Percentiles rank a stretch among this genome's conserved stretches.
Conservation (phyloP, 2,888 invertebrate species). For the Brenthis ino region DNA sequence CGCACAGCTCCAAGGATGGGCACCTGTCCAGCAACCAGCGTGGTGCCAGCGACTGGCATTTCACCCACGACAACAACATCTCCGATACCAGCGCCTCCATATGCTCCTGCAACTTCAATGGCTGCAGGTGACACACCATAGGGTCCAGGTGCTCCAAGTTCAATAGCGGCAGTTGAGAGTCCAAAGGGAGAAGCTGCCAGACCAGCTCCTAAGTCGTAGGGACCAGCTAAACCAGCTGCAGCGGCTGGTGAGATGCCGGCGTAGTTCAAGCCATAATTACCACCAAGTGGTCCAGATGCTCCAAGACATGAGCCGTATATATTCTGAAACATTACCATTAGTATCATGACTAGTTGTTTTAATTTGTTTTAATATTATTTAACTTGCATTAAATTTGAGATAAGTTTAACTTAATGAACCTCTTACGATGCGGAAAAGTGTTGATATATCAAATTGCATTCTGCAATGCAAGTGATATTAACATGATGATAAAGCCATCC, state of each 20-base stretch:
- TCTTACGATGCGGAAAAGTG: too few relatives aligned
- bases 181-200: neutral
- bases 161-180: too few relatives aligned
- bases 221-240: constrained; percentile 29
- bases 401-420: too few relatives aligned
- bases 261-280: constrained; percentile 3
- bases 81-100: constrained; percentile 43
- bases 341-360: neutral
- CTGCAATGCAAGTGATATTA: too few relatives aligned
- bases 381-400: neutral
- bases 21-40: constrained; percentile 48
- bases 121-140: neutral
- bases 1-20: constrained; percentile 52
- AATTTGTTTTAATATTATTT: neutral
- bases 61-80: constrained; percentile 45
- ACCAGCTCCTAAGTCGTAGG: constrained; percentile 10
- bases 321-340: constrained; percentile 34
- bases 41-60: constrained; percentile 46
- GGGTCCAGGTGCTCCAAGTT: too few relatives aligned
- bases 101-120: constrained; percentile 29
- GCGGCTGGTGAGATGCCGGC: constrained; percentile 7
- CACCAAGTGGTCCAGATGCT: constrained; percentile 21
- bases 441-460: too few relatives aligned
- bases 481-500: too few relatives aligned
- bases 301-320: constrained; percentile 36